Evolutionary conservation across 2,797 vertebrate genomes (phyloP).

Genomic region (Mormyrus hasselquistii): DNA sequence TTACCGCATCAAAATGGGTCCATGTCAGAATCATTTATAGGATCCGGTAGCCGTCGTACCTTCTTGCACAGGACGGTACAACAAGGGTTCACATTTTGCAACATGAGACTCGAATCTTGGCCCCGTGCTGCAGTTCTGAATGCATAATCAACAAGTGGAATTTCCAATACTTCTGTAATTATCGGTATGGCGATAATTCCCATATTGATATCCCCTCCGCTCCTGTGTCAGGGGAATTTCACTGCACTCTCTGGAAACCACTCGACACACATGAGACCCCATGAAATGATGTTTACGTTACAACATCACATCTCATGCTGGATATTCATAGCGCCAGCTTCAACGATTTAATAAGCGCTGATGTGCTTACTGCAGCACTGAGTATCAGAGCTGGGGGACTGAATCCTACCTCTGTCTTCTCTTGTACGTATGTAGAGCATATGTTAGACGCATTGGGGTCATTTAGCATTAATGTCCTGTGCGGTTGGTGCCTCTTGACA

Average conservation of each 20-base stretch:
- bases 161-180: neutral
- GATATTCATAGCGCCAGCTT: neutral
- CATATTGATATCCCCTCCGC: neutral
- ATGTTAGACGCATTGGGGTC: neutral
- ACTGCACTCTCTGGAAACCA: neutral
- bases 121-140: neutral
- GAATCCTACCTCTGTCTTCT: neutral
- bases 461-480: neutral
- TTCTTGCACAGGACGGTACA: neutral
- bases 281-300: neutral
- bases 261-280: neutral
- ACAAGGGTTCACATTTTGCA: neutral
- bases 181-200: too few species aligned
- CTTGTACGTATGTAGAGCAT: neutral
- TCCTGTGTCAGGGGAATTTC: neutral
- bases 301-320: neutral
- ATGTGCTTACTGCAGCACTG: neutral
- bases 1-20: neutral
- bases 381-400: neutral
- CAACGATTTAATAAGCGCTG: neutral
- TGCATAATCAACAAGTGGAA: neutral
- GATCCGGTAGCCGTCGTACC: neutral
- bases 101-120: neutral
- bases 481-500: neutral
- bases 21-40: neutral